Percentiles rank a stretch among this genome's conserved stretches.
These are phyloP conservation scores for Sacculina carcini DNA, from an alignment of 2,888 invertebrate genomes.

Conservation along the genomic window DNA sequence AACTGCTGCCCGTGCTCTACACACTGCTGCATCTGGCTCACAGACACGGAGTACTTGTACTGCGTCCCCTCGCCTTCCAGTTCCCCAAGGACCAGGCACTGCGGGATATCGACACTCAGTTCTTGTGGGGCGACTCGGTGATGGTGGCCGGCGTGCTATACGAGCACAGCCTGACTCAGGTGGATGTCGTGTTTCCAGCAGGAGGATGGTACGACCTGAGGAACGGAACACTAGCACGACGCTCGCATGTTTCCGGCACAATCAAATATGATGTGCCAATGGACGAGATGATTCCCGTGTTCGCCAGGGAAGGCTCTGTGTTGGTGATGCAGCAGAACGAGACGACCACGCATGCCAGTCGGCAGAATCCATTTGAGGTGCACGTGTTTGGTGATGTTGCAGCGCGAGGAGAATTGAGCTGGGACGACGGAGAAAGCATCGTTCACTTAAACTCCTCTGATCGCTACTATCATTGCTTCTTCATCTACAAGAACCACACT, in stretches of 20 bases:
- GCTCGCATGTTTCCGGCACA: background rate
- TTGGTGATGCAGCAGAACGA: conserved; percentile 18
- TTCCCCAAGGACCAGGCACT: conserved; percentile 16
- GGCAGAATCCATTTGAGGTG: conserved; percentile 9
- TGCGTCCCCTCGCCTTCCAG: conserved; percentile 18
- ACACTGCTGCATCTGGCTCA: conserved; percentile 21
- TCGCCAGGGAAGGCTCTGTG: conserved; percentile 17
- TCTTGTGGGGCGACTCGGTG: conserved; percentile 21
- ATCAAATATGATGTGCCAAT: conserved; percentile 8
- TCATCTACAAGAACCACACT: too few species aligned
- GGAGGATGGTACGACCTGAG: conserved; percentile 16
- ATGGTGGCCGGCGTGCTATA: conserved; percentile 18
- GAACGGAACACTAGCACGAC: background rate
- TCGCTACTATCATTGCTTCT: too few species aligned
- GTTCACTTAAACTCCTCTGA: too few species aligned
- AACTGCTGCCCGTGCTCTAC: conserved; percentile 24
- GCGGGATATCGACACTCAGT: conserved; percentile 17
- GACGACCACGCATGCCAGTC: conserved; percentile 13
- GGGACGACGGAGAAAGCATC: conserved; percentile 14
- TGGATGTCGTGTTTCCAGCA: conserved; percentile 18
- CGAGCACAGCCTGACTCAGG: conserved; percentile 16
- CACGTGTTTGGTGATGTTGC: conserved; percentile 7
- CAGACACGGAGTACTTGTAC: conserved; percentile 19
- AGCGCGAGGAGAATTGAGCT: conserved; percentile 12
- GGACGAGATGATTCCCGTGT: conserved; percentile 17